Evolutionary conservation across 2,797 vertebrate species (phyloP), one percentile per base, ranked within the genome.

Genomic region (Catamblyrhynchus diadema): DNA sequence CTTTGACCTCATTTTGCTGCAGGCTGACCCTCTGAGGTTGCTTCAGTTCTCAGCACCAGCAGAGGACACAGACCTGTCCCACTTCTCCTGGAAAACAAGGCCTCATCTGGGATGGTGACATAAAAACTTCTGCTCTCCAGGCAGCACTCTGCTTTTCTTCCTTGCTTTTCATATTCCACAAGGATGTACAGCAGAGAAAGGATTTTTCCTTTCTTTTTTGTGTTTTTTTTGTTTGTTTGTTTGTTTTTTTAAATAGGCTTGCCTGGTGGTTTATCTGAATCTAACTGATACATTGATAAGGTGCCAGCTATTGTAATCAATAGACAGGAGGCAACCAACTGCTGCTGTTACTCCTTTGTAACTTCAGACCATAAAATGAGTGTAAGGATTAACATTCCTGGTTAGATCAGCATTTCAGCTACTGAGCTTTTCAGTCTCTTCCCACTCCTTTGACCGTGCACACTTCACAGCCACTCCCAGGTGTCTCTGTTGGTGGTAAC

Each of bases 201-300:
- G 4, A 5, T 39, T 86, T 83, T 83, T 35, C 1, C 24, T 42
- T 48, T 28, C 13, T 2, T 74, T 67, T 86, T 61, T 67, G 8
- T 30, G 9, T 33, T 16, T 45, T 51, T 51, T 61, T 22, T 1
- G 0, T 6, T 41, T n/a, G n/a, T n/a, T n/a, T n/a, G n/a, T n/a
- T n/a, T n/a, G n/a, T n/a, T 41, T 41, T 62, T 20, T 72, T 2
- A 3, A 70, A 42, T 51, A 67, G 23, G 28, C 1, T 0, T 79
- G 33, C 23, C 65, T 45, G 23, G 12, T 53, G 28, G 11, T 67
- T 70, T 67, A 37, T 41, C 44, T 37, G 27, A 62, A 32, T 67
- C 25, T 39, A 14, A 28, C 12, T 42, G 8, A 66, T 22, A 16
- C 24, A 21, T 62, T 54, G 61, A 42, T 54, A 53, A 81, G 18